Conservation (phyloP, 1,140 invertebrate genomes). For the Lepidurus packardi region DNA sequence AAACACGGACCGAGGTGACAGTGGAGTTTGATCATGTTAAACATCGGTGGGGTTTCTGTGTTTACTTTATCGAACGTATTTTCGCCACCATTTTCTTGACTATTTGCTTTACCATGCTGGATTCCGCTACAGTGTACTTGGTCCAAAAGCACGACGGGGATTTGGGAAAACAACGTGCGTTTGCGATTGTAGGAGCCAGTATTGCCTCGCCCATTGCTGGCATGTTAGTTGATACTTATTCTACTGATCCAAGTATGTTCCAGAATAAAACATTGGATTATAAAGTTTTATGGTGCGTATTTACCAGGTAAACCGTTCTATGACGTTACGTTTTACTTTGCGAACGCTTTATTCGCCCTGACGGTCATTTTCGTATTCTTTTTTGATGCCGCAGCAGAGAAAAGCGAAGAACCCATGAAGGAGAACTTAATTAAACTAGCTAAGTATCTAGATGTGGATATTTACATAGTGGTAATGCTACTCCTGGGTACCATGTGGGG, state of each 20-base stretch:
- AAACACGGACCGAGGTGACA: slow-evolving; percentile 51
- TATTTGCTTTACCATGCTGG: slow-evolving; percentile 70
- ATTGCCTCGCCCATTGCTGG: not conserved
- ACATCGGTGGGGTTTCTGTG: slow-evolving; percentile 68
- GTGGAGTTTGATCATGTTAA: slow-evolving; percentile 51
- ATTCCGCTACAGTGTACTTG: slow-evolving; percentile 71
- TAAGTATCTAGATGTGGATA: slow-evolving; percentile 55
- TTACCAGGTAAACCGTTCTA: slow-evolving; percentile 64
- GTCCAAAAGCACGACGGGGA: slow-evolving; percentile 71
- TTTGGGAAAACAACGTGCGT: slow-evolving; percentile 54
- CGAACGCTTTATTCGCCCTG: slow-evolving; percentile 60
- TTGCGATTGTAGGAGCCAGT: slow-evolving; percentile 27
- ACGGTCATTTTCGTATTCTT: slow-evolving; percentile 49
- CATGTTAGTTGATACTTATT: not conserved
- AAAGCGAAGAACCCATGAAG: slow-evolving; percentile 35
- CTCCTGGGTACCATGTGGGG: slow-evolving; percentile 73
- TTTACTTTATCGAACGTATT: slow-evolving; percentile 69
- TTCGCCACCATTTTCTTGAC: slow-evolving; percentile 66
- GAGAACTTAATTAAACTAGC: slow-evolving; percentile 34
- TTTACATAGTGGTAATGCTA: slow-evolving; percentile 72
- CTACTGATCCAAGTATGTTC: not conserved
- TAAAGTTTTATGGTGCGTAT: not conserved
- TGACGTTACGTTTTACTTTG: slow-evolving; percentile 68
- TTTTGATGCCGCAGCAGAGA: slow-evolving; percentile 38
- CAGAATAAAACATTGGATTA: not conserved